Conservation (phyloP, 2,888 invertebrate species). For the Coleophora flavipennella region DNA sequence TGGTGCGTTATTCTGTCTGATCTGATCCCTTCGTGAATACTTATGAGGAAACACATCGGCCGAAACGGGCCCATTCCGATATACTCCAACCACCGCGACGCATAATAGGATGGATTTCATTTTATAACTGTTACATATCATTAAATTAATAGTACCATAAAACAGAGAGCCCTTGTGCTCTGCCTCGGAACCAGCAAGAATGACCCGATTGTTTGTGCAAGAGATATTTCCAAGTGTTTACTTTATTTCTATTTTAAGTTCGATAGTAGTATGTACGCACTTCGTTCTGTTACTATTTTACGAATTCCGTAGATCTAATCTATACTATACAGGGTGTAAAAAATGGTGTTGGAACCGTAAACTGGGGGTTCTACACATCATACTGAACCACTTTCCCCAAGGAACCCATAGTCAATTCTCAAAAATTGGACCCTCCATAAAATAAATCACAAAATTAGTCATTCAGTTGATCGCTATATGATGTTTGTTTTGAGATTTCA, state of each 20-base stretch:
- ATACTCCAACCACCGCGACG: slow-evolving; percentile 20
- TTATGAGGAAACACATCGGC: slow-evolving; percentile 33
- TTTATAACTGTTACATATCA: slow-evolving; percentile 45
- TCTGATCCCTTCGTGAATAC: slow-evolving; percentile 46
- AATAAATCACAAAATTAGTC: no score
- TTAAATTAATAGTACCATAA: slow-evolving; percentile 46
- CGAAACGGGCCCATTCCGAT: slow-evolving; percentile 5
- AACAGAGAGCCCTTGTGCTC: slow-evolving; percentile 34
- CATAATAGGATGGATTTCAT: slow-evolving; percentile 35
- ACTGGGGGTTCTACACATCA: no score
- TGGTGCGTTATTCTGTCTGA: slow-evolving; percentile 56
- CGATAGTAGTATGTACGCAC: slow-evolving; percentile 10
- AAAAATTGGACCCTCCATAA: no score
- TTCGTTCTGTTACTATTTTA: slow-evolving; percentile 1
- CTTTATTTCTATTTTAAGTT: slow-evolving; percentile 20
- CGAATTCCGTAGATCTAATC: no score
- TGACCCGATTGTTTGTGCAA: slow-evolving; percentile 24
- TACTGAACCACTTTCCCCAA: no score
- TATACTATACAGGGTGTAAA: no score
- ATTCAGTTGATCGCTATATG: no score
- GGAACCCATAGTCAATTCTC: no score
- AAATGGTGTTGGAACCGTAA: no score
- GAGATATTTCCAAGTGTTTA: slow-evolving; percentile 19
- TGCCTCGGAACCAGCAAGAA: slow-evolving; percentile 16
- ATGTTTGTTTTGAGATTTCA: no score